Evolutionary conservation across 2,888 invertebrate species (phyloP), one percentile per base, ranked within the genome.

Genomic region (Drosophila kuntzei): DNA sequence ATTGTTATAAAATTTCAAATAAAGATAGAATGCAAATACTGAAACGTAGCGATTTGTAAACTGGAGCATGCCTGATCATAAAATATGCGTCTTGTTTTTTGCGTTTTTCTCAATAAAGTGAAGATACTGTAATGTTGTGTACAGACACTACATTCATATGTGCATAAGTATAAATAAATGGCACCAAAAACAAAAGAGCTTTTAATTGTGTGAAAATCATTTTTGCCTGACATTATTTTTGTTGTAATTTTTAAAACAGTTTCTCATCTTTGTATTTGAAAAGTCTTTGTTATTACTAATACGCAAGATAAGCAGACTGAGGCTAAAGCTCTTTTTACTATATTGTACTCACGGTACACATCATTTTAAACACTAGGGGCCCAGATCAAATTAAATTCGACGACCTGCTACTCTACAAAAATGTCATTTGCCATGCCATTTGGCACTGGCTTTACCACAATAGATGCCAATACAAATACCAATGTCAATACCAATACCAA

Each of bases 341-440:
- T 36, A 34, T 70, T 58, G 22, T 58, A 43, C 46, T 71, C 51
- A 49, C 29, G 8, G 54, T 54, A 59, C 64, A 39, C 49, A 65
- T 44, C 51, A 51, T 51, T 47, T 61, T 39, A 39, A 71, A 53
- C 36, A 72, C 14, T 62, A 75, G 74, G 62, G 34, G 20, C 37
- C 22, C 50, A 54, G 34, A 51, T 27, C 37, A 37, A 51, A 43
- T 11, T 43, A 25, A 53, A 44, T 25, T 32, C 20, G 39, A 43
- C 27, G 44, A 44, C 20, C 34, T 43, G 25, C 55, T 20, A 29
- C 46, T 44, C 27, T 12, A 57, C 37, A 16, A 34, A 18, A 53
- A 7, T 41, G n/a, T n/a, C n/a, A 34, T 43, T 20, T 22, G 18
- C 14, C 12, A n/a, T 60, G 27, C 41, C 46, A 22, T 63, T 63